Conservation (phyloP, 2,113 vertebrate species). For the Corynorhinus townsendii region DNA sequence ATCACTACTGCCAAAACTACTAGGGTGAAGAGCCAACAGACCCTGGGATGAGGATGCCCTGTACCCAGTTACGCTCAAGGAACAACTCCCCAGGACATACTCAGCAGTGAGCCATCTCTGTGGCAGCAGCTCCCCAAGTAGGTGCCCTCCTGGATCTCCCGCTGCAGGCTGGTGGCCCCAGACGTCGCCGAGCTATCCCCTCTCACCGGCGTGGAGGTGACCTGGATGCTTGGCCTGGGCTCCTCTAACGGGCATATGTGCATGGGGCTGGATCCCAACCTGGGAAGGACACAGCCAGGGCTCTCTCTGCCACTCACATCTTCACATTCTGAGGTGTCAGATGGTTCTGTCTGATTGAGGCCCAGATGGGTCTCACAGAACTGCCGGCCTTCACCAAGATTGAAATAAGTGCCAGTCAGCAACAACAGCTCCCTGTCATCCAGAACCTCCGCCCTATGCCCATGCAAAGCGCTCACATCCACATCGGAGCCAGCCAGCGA, state of each 20-base stretch:
- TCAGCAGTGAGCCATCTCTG: constrained; percentile 87
- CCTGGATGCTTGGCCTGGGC: constrained; percentile 66
- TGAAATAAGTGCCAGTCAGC: not conserved
- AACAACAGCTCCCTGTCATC: constrained; percentile 33
- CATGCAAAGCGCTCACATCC: not conserved
- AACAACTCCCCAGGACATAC: constrained; percentile 75
- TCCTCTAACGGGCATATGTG: accelerated
- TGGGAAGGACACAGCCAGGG: not conserved
- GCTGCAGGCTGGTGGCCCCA: not conserved
- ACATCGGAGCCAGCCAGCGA: constrained; percentile 55
- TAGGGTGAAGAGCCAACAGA: too few relatives aligned
- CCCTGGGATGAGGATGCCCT: not conserved
- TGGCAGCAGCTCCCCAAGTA: constrained; percentile 87
- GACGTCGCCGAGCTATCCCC: not conserved
- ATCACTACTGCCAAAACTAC: not conserved
- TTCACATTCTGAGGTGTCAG: not conserved
- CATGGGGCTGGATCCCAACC: not conserved
- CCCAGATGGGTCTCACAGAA: not conserved
- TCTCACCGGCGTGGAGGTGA: constrained; percentile 88
- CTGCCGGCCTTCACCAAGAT: not conserved
- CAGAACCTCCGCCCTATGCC: not conserved
- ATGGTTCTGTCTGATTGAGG: not conserved
- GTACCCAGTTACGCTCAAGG: accelerated
- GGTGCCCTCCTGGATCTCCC: constrained; percentile 82
- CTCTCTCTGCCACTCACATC: not conserved